These are phyloP conservation scores for Notiomystis cincta DNA, from an alignment of 2,113 vertebrate species.

Conservation along the genomic window DNA sequence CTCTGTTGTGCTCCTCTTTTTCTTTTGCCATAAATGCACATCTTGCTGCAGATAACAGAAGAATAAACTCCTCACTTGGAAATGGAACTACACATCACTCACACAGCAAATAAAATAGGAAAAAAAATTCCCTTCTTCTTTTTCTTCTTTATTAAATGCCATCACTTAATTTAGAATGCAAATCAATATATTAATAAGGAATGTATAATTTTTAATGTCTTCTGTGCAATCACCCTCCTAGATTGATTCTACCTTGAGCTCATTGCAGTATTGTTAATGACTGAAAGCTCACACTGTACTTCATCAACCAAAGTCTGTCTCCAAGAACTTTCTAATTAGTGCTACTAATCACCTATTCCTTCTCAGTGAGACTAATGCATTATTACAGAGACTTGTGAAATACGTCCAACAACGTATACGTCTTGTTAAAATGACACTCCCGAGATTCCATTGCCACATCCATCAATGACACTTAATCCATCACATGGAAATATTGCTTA, in stretches of 20 bases:
- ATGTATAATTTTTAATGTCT: conserved; percentile 45
- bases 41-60: neutral
- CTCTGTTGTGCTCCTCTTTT: neutral
- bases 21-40: neutral
- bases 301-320: conserved; percentile 66
- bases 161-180: conserved; percentile 58
- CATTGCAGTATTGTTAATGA: conserved; percentile 59
- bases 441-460: conserved; percentile 65
- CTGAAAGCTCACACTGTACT: conserved; percentile 26
- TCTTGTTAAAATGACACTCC: conserved; percentile 70
- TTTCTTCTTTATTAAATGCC: conserved; percentile 42
- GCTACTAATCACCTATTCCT: conserved; percentile 72
- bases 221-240: conserved; percentile 23
- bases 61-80: conserved; percentile 18
- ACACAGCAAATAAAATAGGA: neutral
- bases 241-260: conserved; percentile 64
- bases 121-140: neutral
- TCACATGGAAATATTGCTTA: conserved; percentile 61
- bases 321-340: conserved; percentile 74
- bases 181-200: conserved; percentile 60
- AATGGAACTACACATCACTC: conserved; percentile 1
- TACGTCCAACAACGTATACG: conserved; percentile 59
- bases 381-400: conserved; percentile 63
- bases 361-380: conserved; percentile 52
- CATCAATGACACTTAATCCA: conserved; percentile 69